phyloP scores from a whole-genome alignment of 2,797 vertebrate genomes.

The Lates japonicus region DNA sequence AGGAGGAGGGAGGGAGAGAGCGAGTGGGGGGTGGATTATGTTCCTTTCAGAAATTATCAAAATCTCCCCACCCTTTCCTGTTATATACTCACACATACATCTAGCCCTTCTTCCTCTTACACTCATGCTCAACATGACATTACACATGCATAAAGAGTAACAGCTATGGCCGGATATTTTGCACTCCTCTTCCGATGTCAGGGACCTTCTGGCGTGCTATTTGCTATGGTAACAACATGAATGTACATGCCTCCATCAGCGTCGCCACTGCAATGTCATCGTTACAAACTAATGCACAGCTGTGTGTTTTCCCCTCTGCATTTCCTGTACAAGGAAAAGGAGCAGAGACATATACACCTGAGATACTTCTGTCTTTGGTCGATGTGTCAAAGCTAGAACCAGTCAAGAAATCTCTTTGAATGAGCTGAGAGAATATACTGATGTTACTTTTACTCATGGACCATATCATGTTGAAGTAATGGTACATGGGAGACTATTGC shows the following conservation, averaged over 20 bases:
- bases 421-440: neutral
- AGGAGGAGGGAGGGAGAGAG: slow-evolving; percentile 71
- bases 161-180: slow-evolving; percentile 43
- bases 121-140: slow-evolving; percentile 55
- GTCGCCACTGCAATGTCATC: slow-evolving; percentile 53
- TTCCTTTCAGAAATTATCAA: slow-evolving; percentile 86
- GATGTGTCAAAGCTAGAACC: slow-evolving; percentile 31
- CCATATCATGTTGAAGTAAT: slow-evolving; percentile 22
- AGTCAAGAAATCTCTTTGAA: neutral
- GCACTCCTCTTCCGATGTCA: slow-evolving; percentile 71
- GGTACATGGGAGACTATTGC: slow-evolving; percentile 30
- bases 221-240: slow-evolving; percentile 84
- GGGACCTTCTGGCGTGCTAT: slow-evolving; percentile 71
- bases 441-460: slow-evolving; percentile 28
- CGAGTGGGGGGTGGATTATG: slow-evolving; percentile 80
- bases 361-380: neutral
- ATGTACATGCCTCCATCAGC: slow-evolving; percentile 59
- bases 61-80: slow-evolving; percentile 77
- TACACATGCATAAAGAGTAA: slow-evolving; percentile 33
- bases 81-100: slow-evolving; percentile 71
- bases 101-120: slow-evolving; percentile 54
- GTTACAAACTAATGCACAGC: slow-evolving; percentile 35
- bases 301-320: slow-evolving; percentile 10
- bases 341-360: slow-evolving; percentile 15
- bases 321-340: slow-evolving; percentile 32